Evolutionary conservation across 2,113 vertebrate species (phyloP), one percentile per base, ranked within the genome.

Genomic region (Taxidea taxus): DNA sequence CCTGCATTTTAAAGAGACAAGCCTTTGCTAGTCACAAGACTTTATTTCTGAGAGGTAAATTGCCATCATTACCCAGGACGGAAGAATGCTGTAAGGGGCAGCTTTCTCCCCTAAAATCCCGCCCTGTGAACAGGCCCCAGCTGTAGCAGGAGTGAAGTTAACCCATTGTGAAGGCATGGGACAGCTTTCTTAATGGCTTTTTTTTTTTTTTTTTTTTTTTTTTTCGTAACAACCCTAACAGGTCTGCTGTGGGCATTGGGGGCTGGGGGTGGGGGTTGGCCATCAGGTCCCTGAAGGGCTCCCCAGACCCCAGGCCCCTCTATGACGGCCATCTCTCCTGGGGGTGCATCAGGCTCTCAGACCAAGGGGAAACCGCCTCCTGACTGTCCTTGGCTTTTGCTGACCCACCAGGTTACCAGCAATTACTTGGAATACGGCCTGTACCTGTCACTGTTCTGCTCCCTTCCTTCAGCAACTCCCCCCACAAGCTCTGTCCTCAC

Each of bases 381-480:
- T 27, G n/a, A 37, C 21, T 10, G 29, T 25, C 7, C 21, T 56
- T 77, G 3, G 66, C 51, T n/a, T 10, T 16, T 1, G 34, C 13
- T 7, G 6, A 34, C 39, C 4, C 12, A 0, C 44, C 21, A 2
- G n/a, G 3, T 8, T 21, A 6, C 47, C 5, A 2, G 7, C 13
- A 23, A 51, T 27, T 23, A 49, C 47, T 54, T n/a, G 51, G 51
- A 47, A 44, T 44, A 4, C n/a, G 34, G 56, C 4, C 34, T 11
- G 1, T 2, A 0, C 0, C 10, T 4, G 7, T 56, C 27, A 20
- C 0, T 20, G 23, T 27, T 34, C 14, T 4, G 25, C 20, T 66
- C 21, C 2, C 7, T 1, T 16, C 54, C 58, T 39, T 47, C 31
- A 13, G 1, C 7, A 4, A 34, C 31, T 13, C 54, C 14, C 14